Conservation (phyloP, 2,113 vertebrate species). For the Ceyx margarethae region DNA sequence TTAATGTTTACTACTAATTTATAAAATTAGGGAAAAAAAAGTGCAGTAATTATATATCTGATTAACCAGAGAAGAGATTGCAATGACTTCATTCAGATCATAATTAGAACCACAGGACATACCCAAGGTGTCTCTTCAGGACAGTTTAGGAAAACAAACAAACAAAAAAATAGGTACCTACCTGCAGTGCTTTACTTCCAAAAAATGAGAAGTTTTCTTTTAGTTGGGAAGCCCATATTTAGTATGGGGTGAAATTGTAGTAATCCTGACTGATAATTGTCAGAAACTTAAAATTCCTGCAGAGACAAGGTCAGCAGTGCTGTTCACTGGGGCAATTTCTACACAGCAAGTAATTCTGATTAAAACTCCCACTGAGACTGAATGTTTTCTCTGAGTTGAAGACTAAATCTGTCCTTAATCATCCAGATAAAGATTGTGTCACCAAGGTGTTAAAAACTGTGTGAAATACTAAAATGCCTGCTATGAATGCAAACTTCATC, state of each 20-base stretch:
- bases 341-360: neutral
- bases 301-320: constrained; percentile 25
- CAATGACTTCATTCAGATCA: neutral
- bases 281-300: constrained; percentile 44
- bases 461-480: constrained; percentile 5
- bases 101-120: neutral
- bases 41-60: neutral
- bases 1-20: neutral
- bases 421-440: constrained; percentile 11
- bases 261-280: constrained; percentile 23
- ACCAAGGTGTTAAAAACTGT: neutral
- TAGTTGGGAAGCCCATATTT: constrained; percentile 36
- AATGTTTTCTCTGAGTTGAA: constrained; percentile 37
- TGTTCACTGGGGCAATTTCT: neutral
- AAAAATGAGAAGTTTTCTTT: constrained; percentile 19
- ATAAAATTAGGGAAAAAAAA: neutral
- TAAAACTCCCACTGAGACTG: constrained; percentile 29
- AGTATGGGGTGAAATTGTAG: neutral
- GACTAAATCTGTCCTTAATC: constrained; percentile 51
- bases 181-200: neutral
- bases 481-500: constrained; percentile 5
- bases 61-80: neutral
- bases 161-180: neutral
- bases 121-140: neutral
- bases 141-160: neutral